Base-by-base conservation (phyloP, 2,888 invertebrate species). In the Elmis aenea region DNA sequence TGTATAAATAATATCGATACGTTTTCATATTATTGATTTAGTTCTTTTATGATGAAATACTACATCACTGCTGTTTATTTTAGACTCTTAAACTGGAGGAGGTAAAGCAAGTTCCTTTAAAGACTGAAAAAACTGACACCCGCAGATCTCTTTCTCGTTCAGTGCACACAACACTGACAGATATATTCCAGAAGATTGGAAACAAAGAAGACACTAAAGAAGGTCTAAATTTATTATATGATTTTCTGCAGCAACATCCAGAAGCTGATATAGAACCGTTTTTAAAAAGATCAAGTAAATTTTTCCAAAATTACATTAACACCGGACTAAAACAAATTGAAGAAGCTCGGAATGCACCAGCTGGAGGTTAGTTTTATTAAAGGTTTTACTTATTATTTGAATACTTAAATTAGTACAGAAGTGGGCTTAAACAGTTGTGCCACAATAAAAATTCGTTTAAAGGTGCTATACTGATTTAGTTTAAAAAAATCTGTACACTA, bases 181-280 rank as follows among this genome's bases (percentile, higher is more conserved):
- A 86, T 57, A 94, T 94, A 56, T 86, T 94, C 54, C 88, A 86
- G 66, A 81, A 92, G 55, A 92, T 94, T 57, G 92, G 92, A 21
- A 84, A 81, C 26, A 91, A 89, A 67, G 87, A 91, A 46, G 87
- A 87, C 43, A 87, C 87, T 2, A 76, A 76, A 50, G 79, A 90
- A 66, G 95, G 93, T 20, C 69, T 95, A 37, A 75, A 77, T 41
- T 80, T 86, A 55, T 68, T 92, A 9, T 89, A 87, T 50, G 87
- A 89, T 53, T 81, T 90, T 57, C 77, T 77, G 71, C 78, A 79
- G 58, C 80, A 85, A 51, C 81, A 89, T 63, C 89, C 91, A 0
- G 86, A 89, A 52, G 85, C 87, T 13, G 88, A 90, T 59, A 79
- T 87, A 23, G 85, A 87, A 65, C 87, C 88, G 14, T 89, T 85